These are phyloP conservation scores for Sparidentex hasta DNA, from an alignment of 2,797 vertebrate genomes.

Conservation along the genomic window DNA sequence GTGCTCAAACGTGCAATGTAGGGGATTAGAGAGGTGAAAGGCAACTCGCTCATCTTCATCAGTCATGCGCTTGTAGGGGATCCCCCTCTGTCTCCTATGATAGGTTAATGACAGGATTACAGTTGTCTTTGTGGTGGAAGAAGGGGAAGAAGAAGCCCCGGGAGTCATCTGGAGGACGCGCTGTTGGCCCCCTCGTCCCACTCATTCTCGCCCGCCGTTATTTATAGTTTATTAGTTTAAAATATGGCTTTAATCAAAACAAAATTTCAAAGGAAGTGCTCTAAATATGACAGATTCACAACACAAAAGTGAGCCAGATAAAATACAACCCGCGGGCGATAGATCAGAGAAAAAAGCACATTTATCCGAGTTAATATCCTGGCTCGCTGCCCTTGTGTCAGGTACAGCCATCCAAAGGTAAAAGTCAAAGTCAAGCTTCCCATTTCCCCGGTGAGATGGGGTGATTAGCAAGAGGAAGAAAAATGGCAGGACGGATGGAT, in stretches of 20 bases:
- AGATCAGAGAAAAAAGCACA: slow-evolving; percentile 70
- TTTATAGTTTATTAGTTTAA: slow-evolving; percentile 65
- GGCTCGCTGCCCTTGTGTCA: slow-evolving; percentile 71
- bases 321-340: slow-evolving; percentile 51
- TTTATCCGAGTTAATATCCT: slow-evolving; percentile 75
- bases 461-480: slow-evolving; percentile 68
- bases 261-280: slow-evolving; percentile 58
- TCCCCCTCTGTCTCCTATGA: slow-evolving; percentile 37
- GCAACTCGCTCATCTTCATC: slow-evolving; percentile 8
- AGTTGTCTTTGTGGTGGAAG: slow-evolving; percentile 56
- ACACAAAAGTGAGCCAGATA: slow-evolving; percentile 63
- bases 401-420: slow-evolving; percentile 71
- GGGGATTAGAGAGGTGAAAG: slow-evolving; percentile 35
- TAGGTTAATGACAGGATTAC: slow-evolving; percentile 75
- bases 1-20: slow-evolving; percentile 5
- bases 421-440: slow-evolving; percentile 77
- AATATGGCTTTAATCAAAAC: slow-evolving; percentile 69
- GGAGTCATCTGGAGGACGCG: slow-evolving; percentile 58
- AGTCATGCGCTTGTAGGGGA: not conserved
- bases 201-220: slow-evolving; percentile 38
- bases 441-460: slow-evolving; percentile 65
- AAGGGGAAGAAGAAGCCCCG: slow-evolving; percentile 15
- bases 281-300: slow-evolving; percentile 69
- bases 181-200: slow-evolving; percentile 16
- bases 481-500: slow-evolving; percentile 48